phyloP scores from a whole-genome alignment of 2,797 vertebrate species.

The Trachurus trachurus region DNA sequence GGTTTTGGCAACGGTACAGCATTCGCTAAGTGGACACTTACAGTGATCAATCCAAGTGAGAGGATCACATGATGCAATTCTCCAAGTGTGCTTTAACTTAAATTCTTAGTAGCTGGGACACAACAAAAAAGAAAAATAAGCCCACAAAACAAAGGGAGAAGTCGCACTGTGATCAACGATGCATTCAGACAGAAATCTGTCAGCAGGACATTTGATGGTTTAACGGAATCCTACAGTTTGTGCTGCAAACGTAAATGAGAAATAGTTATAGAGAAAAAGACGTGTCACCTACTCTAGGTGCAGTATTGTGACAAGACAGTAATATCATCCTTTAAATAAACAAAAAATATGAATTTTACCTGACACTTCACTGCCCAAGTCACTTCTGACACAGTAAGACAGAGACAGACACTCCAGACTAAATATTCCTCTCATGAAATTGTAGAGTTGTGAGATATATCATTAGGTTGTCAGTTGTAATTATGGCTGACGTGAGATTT shows the following conservation, averaged over 20 bases:
- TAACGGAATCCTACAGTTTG: background rate
- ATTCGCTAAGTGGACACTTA: background rate
- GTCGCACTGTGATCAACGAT: background rate
- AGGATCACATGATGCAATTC: background rate
- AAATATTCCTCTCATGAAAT: background rate
- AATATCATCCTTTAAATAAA: background rate
- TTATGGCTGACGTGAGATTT: background rate
- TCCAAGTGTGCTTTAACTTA: background rate
- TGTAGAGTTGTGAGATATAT: background rate
- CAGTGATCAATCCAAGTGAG: background rate
- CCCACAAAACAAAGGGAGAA: background rate
- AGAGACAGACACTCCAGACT: background rate
- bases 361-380: background rate
- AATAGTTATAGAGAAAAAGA: background rate
- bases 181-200: background rate
- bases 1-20: conserved; percentile 2
- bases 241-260: background rate
- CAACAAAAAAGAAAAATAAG: background rate
- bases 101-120: background rate
- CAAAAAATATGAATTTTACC: background rate
- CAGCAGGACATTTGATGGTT: background rate
- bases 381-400: background rate
- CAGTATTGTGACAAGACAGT: background rate
- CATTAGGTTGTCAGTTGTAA: background rate
- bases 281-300: background rate